These are phyloP conservation scores for Nemotelus pantherinus DNA, from an alignment of 2,888 invertebrate genomes.

Conservation along the genomic window DNA sequence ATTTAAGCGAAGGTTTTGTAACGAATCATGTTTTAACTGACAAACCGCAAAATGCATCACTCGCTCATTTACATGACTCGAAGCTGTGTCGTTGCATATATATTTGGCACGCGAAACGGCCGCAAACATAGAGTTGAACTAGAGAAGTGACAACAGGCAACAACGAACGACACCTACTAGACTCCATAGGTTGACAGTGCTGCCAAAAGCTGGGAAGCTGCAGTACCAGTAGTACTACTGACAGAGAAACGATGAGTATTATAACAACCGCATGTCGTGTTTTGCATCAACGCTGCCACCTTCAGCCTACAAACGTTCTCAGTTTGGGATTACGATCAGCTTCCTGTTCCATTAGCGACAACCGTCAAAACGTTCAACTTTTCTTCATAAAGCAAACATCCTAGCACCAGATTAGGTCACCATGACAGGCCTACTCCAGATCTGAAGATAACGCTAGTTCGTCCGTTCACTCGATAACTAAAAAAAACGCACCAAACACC, in stretches of 20 bases:
- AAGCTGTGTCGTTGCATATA: conserved; percentile 18
- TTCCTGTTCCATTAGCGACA: conserved; percentile 41
- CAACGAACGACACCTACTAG: neutral
- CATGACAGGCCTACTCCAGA: conserved; percentile 34
- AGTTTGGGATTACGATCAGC: conserved; percentile 9
- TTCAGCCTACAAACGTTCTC: conserved; percentile 24
- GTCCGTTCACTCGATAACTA: neutral
- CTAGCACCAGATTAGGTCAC: conserved; percentile 19
- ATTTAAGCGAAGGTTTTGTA: conserved; percentile 51
- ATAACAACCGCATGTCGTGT: conserved; percentile 43
- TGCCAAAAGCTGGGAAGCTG: conserved; percentile 7
- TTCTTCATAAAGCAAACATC: conserved; percentile 4
- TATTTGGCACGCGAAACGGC: conserved; percentile 37
- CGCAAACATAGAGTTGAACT: conserved; percentile 39
- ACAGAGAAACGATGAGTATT: neutral
- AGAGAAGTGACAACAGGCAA: conserved; percentile 22
- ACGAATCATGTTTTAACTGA: conserved; percentile 51
- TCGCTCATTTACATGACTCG: conserved; percentile 44
- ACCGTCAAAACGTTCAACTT: conserved; percentile 40
- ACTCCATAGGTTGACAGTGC: neutral
- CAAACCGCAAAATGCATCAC: conserved; percentile 51
- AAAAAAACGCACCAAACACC: conserved; percentile 24
- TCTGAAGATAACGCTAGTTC: conserved; percentile 14
- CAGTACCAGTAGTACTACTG: conserved; percentile 12
- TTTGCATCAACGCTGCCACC: conserved; percentile 42